phyloP scores from a whole-genome alignment of 2,797 vertebrate species.

The Ptychobarbus kaznakovi region DNA sequence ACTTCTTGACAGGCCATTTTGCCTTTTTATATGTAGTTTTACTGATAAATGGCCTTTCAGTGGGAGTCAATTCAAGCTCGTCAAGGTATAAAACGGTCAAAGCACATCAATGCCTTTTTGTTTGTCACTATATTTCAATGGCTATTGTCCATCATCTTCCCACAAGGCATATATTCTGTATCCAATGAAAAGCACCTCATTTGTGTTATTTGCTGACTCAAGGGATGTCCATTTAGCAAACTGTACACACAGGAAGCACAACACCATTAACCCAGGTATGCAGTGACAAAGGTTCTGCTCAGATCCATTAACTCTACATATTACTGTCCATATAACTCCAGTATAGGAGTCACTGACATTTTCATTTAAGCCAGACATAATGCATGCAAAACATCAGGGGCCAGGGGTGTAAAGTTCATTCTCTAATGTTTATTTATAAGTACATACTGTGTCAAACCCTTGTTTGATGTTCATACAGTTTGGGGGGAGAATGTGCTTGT shows the following conservation, averaged over 20 bases:
- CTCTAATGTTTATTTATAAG: slow-evolving; percentile 3
- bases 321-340: background rate
- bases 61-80: background rate
- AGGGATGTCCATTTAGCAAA: background rate
- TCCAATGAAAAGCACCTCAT: background rate
- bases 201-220: slow-evolving; percentile 1
- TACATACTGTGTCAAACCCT: background rate
- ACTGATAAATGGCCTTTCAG: background rate
- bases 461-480: slow-evolving; percentile 2
- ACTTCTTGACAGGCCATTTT: background rate
- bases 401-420: slow-evolving; percentile 3
- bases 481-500: background rate
- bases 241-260: slow-evolving; percentile 2
- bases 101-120: background rate
- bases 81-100: background rate
- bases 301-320: background rate
- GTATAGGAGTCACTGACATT: slow-evolving; percentile 13
- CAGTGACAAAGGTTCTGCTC: background rate
- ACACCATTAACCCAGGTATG: slow-evolving; percentile 6
- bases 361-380: slow-evolving; percentile 6
- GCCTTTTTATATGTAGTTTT: background rate
- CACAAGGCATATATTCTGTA: background rate
- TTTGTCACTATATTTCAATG: slow-evolving; percentile 1
- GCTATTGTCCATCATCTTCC: background rate
- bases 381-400: background rate